Evolutionary conservation across 1,140 invertebrate genomes (phyloP), one percentile per base, ranked within the genome.

Genomic region (Linepithema humile): DNA sequence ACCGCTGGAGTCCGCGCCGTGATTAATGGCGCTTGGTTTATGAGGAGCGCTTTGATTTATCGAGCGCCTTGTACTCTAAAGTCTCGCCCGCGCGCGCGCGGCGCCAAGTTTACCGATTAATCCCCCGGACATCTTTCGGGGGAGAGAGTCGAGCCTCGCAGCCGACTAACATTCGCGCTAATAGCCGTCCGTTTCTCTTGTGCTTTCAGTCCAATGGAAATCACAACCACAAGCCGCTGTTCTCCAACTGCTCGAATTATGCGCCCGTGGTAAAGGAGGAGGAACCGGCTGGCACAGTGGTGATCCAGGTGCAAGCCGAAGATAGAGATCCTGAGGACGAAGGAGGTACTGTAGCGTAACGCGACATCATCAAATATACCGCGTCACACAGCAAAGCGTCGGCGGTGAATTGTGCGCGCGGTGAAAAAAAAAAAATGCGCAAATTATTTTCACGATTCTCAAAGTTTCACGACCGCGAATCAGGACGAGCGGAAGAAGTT

Each of bases 201-300:
- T 69, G 85, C 55, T 75, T 75, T 67, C 77, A 87, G 35, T 85
- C 85, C 15, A 87, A 88, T 38, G 89, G 92, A 15, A 88, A 94
- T 38, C 95, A 96, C 92, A 97, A 97, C 91, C 96, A 97, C 92
- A 97, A 97, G 90, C 97, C 97, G 0, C 95, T 96, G 40, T 97
- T 98, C 91, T 95, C 94, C 20, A 95, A 97, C 80, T 98, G 97
- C 93, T 95, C 95, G 62, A 95, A 93, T 88, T 97, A 97, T 89
- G 95, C 94, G 70, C 96, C 97, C 0, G 93, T 94, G 3, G 95
- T 97, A 1, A 95, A 96, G 88, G 97, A 97, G 92, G 96, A 97
- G 90, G 95, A 96, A 88, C 91, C 92, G 1, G 78, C 94, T 23
- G 96, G 95, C 53, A 96, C 96, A 0, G 93, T 92, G 86, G 96